Conservation (phyloP, 2,888 invertebrate genomes). For the Ceraclea dissimilis region DNA sequence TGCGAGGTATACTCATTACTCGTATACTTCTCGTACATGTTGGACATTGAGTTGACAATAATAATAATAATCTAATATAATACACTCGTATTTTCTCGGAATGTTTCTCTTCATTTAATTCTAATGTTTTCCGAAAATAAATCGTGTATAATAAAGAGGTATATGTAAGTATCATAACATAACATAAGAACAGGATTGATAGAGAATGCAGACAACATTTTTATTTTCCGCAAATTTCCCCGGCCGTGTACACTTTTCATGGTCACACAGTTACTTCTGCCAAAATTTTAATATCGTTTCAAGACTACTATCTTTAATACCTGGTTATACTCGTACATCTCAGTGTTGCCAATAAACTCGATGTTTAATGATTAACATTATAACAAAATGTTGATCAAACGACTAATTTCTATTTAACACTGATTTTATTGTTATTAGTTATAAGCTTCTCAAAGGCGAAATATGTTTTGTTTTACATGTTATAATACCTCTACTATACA, state of each 20-base stretch:
- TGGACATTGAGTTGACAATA: no score
- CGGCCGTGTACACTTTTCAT: background rate
- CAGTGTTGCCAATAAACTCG: no score
- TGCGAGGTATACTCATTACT: no score
- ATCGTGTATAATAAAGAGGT: background rate
- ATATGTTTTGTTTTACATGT: no score
- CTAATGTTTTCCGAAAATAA: background rate
- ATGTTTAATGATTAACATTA: no score
- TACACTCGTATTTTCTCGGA: background rate
- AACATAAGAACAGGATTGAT: background rate
- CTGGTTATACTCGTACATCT: background rate
- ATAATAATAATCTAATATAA: background rate
- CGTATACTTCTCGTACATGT: no score
- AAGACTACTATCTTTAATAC: background rate
- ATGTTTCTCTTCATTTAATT: background rate
- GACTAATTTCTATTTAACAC: no score
- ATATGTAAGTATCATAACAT: background rate
- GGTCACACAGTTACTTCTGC: background rate
- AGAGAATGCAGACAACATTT: background rate
- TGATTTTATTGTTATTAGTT: no score
- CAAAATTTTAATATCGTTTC: background rate
- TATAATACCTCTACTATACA: no score
- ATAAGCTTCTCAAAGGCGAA: no score
- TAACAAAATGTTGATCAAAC: no score
- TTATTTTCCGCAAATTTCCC: background rate